Evolutionary conservation across 92 coral and sea anemone genomes (phyloP).

Genomic region (Metridium senile): DNA sequence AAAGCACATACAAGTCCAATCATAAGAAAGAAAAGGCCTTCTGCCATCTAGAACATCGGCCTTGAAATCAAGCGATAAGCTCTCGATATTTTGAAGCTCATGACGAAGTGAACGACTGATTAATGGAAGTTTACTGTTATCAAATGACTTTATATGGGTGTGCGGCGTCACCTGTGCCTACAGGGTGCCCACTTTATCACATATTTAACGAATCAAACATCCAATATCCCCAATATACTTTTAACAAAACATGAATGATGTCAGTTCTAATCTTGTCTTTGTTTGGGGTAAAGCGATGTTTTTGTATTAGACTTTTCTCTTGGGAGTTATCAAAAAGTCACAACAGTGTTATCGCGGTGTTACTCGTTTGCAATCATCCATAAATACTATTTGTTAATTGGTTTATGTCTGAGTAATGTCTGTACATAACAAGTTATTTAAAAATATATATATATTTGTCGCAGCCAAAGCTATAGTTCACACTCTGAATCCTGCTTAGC

Average conservation of each 20-base stretch:
- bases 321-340: slow-evolving; percentile 10
- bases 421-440: no score
- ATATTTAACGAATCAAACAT: neutral
- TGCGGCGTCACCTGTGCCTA: neutral
- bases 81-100: neutral
- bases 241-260: slow-evolving; percentile 14
- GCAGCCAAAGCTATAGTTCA: no score
- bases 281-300: neutral
- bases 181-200: neutral
- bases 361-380: neutral
- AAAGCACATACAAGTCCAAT: slow-evolving; percentile 24
- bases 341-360: neutral
- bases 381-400: neutral
- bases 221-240: neutral
- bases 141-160: neutral
- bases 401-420: no score
- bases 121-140: neutral
- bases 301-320: slow-evolving; percentile 4
- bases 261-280: slow-evolving; percentile 1
- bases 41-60: slow-evolving; percentile 5
- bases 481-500: no score
- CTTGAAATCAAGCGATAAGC: neutral
- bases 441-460: no score
- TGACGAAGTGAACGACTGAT: neutral
- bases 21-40: slow-evolving; percentile 13